Evolutionary conservation across 2,113 vertebrate species (phyloP), one percentile per base, ranked within the genome.

Genomic region (Mastomys coucha): DNA sequence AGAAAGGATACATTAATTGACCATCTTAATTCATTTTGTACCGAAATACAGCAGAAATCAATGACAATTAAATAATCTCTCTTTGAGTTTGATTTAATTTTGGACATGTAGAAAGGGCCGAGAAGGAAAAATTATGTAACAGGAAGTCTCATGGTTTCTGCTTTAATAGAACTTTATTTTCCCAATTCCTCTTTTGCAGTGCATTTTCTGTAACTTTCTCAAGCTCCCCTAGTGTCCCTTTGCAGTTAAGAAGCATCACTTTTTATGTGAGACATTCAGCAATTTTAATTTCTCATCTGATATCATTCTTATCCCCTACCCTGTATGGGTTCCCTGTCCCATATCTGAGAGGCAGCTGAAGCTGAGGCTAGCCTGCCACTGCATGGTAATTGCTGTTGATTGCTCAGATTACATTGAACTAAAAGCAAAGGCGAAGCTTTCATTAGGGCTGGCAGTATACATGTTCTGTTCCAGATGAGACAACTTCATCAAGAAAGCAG

Each of bases 401-500:
- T 90, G 53, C 87, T 97, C 89, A 98, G 76, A 73, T 28, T 97
- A 92, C 49, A 96, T 98, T 96, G 96, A 98, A 80, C 8, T 63
- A 67, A 96, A 97, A 97, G 86, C 85, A 87, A 69, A 84, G 49
- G 88, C 28, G 88, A 87, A 91, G 22, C 96, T 95, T 98, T 98
- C 98, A 98, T 98, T 98, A 98, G 97, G 97, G 82, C 39, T 94
- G 97, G 51, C 36, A 82, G 80, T 96, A 78, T 92, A 87, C 94
- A 75, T 94, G 53, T 80, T 98, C 77, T 93, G 28, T 95, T 98
- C 89, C 95, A 97, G 94, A 97, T 92, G 93, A 97, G 97, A 96
- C 53, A 97, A 93, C 11, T 51, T 97, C 92, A 98, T 98, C 72
- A 96, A 97, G 95, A 98, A 97, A 97, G 0, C 97, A 98, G 91